Evolutionary conservation across 2,113 vertebrate genomes (phyloP), one percentile per base, ranked within the genome.

Genomic region (Polypterus senegalus): DNA sequence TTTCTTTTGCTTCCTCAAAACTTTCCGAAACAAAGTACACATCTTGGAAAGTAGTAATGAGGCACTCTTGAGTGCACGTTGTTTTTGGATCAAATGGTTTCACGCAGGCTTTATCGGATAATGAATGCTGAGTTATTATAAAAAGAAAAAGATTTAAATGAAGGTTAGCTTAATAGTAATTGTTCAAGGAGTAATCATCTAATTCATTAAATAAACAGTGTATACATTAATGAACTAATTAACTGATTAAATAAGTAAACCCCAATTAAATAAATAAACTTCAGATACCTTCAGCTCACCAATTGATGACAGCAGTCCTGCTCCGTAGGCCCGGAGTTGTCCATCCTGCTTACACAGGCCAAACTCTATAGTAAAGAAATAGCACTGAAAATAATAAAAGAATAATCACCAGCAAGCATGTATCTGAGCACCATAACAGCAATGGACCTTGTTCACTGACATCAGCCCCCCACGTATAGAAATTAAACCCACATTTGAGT

Each of bases 351-450:
- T 99, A 73, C 96, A 99, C 64, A 99, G 87, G 54, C 95, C 96
- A 73, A 99, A 99, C 80, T 99, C 96, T 3, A 99, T 94, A 0
- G 96, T 99, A 81, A 99, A 99, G 85, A 99, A 99, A 73, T 98
- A 99, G 76, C 96, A 99, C 95, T 99, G 69, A 2, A 70, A 74
- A 62, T 69, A 66, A 46, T 75, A 1, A 70, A 46, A 66, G 3
- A 58, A 56, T 27, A 27, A 27, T 27, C 27, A 27, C 27, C 27
- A 27, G 27, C 27, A 27, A 27, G 27, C 27, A 27, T 27, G 27
- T 27, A 27, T 27, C 27, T 27, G 27, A 27, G 27, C 27, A 27
- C 27, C 27, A 27, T 27, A 27, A 27, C 27, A 27, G 27, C 27
- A 27, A 27, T 27, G 27, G 27, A 2, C 27, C 27, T 27, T 27